Evolutionary conservation across 2,888 invertebrate species (phyloP).

Genomic region (Desoria tigrina): DNA sequence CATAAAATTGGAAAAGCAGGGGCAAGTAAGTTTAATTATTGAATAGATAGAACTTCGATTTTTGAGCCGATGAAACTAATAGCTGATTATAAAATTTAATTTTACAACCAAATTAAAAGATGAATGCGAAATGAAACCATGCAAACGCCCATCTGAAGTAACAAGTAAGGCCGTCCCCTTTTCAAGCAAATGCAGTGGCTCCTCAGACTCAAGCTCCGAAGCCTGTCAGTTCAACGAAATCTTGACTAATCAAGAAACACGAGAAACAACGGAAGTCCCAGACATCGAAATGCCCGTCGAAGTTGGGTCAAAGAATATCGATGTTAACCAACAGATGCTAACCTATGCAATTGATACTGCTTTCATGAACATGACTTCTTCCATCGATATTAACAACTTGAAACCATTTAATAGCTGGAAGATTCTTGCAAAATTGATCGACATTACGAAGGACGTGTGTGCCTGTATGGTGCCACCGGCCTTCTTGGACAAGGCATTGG

Average conservation of each 20-base stretch:
- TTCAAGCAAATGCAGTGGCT: background rate
- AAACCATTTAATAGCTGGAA: background rate
- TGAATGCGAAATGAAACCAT: constrained; percentile 13
- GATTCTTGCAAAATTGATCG: background rate
- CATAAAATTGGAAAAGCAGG: background rate
- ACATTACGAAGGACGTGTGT: background rate
- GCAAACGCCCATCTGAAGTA: background rate
- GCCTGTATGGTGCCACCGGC: constrained; percentile 2
- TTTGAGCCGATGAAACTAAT: background rate
- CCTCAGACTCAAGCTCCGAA: background rate
- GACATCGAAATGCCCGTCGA: background rate
- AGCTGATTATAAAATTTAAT: background rate
- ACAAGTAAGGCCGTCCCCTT: background rate
- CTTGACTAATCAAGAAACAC: background rate
- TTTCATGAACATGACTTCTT: background rate
- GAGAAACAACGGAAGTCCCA: background rate
- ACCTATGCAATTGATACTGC: constrained; percentile 5
- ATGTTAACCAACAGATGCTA: background rate
- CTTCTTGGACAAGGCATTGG: constrained; percentile 7
- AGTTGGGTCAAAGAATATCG: background rate
- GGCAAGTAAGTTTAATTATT: background rate
- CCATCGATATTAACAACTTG: background rate
- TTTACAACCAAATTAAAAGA: constrained; percentile 1
- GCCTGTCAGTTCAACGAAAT: background rate
- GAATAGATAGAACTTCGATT: background rate